Base-by-base conservation (phyloP, 2,797 vertebrate species). In the Melanotaenia trifasciata region DNA sequence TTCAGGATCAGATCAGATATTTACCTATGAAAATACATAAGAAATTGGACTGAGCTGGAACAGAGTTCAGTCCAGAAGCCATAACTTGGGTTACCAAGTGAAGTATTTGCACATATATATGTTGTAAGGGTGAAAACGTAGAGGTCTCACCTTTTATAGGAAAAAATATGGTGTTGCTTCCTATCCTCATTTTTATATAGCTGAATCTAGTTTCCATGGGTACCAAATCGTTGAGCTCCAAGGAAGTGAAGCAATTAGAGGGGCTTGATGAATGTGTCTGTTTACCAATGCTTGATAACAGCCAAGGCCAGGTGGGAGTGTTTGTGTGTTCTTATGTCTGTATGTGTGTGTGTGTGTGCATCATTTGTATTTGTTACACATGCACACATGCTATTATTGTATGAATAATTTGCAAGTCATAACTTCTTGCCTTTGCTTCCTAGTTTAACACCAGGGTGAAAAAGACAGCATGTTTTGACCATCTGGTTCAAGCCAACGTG, bases 401-500 rank as follows among this genome's bases (percentile, higher is more conserved):
- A 47, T 58, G 53, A 81, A 74, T 86, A 33, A 78, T 78, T 75
- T 73, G 60, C 13, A 60, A 50, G 66, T 74, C 58, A 1, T 75
- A 76, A 81, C 24, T 74, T 59, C 9, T 60, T 20, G 28, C 33
- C 35, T 84, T 58, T 88, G 76, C 12, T 90, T 74, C 11, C 1
- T 81, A 99, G 98, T 99, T 99, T 89, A 99, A 99, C 93, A 98
- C 97, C 69, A 95, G 96, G 59, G 98, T 98, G 79, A 97, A 97
- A 76, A 97, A 97, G 8, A 96, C 98, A 22, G 97, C 97, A 50
- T 99, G 98, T 84, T 99, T 99, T 72, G 94, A 97, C 78, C 96
- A 98, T 77, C 96, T 99, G 81, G 98, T 99, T 72, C 98, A 99
- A 90, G 98, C 98, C 70, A 99, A 99, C 7, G 98, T 99, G 63